phyloP scores from a whole-genome alignment of 2,113 vertebrate genomes.

The Petromus typicus region DNA sequence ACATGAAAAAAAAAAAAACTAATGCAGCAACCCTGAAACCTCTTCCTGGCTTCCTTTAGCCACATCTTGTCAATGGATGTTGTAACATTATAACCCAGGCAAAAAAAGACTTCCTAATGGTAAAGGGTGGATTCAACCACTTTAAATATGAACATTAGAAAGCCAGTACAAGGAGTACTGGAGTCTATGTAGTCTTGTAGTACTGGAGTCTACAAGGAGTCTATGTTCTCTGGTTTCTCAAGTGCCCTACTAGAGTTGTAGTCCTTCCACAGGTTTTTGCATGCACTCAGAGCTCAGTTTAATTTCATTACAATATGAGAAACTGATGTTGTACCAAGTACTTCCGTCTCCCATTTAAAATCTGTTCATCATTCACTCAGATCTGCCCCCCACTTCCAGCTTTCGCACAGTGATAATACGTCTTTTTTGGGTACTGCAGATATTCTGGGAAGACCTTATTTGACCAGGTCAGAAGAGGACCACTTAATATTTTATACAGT shows the following conservation, averaged over 20 bases:
- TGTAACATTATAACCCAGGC: not conserved
- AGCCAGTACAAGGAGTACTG: no score
- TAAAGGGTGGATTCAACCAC: not conserved
- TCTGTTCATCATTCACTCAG: not conserved
- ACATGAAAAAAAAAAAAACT: not conserved
- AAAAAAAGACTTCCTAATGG: not conserved
- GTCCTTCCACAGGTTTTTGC: not conserved
- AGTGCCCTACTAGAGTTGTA: not conserved
- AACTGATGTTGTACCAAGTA: not conserved
- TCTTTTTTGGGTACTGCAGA: not conserved
- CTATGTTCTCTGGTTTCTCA: not conserved
- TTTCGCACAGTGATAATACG: not conserved
- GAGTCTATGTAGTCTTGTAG: no score
- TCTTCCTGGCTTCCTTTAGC: rapidly evolving
- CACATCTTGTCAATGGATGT: not conserved
- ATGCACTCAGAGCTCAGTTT: not conserved
- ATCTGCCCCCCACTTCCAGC: not conserved
- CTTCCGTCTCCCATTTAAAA: not conserved
- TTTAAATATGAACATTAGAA: not conserved
- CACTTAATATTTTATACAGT: not conserved
- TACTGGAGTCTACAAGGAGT: no score
- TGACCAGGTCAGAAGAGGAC: not conserved
- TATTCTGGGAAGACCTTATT: not conserved
- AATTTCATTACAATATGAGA: not conserved
- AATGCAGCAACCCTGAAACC: not conserved